phyloP scores from a whole-genome alignment of 2,888 invertebrate species.

The Lottia gigantea region DNA sequence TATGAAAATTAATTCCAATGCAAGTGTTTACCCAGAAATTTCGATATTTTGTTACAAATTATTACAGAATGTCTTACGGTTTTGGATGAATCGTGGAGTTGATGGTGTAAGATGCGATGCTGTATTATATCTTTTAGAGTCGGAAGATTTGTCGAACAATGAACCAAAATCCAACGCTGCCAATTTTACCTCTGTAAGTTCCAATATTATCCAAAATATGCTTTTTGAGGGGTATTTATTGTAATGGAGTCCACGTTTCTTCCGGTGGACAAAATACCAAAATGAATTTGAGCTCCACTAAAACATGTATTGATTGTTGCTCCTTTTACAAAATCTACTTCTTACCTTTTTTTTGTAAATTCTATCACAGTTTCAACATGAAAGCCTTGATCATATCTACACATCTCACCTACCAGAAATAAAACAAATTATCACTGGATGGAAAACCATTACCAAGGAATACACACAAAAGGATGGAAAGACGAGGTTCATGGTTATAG shows the following conservation, averaged over 20 bases:
- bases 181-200: too few relatives aligned
- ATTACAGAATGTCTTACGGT: conserved; percentile 61
- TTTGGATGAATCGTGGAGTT: conserved; percentile 17
- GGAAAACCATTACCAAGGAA: conserved; percentile 37
- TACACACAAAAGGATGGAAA: conserved; percentile 36
- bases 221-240: too few relatives aligned
- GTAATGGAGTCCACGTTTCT: too few relatives aligned
- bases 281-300: too few relatives aligned
- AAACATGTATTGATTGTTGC: too few relatives aligned
- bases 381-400: conserved; percentile 41
- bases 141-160: neutral
- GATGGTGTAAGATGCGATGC: conserved; percentile 18
- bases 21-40: too few relatives aligned
- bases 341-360: too few relatives aligned
- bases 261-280: too few relatives aligned
- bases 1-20: too few relatives aligned
- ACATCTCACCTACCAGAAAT: conserved; percentile 50
- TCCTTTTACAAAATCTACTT: too few relatives aligned
- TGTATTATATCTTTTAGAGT: conserved; percentile 1
- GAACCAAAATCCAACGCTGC: neutral
- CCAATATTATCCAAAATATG: too few relatives aligned
- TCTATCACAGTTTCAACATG: conserved; percentile 33
- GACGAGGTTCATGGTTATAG: conserved; percentile 37
- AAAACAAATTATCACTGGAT: conserved; percentile 45
- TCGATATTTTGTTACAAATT: too few relatives aligned